Percentiles rank a stretch among this genome's conserved stretches.
phyloP scores from a whole-genome alignment of 1,140 invertebrate genomes.

The Drosophila orena region DNA sequence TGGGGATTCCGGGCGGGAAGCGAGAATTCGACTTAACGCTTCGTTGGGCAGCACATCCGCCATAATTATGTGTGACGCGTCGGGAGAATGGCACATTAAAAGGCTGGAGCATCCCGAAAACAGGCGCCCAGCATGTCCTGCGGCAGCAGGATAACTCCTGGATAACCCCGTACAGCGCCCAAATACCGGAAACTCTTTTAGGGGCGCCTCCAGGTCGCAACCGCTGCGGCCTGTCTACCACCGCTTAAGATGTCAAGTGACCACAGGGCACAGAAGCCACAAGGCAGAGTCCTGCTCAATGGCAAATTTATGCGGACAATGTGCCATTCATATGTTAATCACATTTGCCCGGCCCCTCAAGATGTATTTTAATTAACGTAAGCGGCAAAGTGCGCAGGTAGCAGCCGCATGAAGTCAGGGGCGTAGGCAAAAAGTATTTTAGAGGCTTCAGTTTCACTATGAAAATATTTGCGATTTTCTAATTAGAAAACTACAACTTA shows the following conservation, averaged over 20 bases:
- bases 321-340: constrained; percentile 82
- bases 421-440: background rate
- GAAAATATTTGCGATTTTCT: background rate
- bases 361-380: constrained; percentile 74
- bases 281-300: constrained; percentile 46
- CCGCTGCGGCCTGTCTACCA: constrained; percentile 3
- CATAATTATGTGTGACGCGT: constrained; percentile 83
- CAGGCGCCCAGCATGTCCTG: constrained; percentile 7
- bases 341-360: constrained; percentile 38
- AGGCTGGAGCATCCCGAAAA: constrained; percentile 41
- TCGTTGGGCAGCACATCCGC: constrained; percentile 79
- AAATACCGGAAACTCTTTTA: constrained; percentile 65
- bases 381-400: constrained; percentile 72
- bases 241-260: constrained; percentile 81
- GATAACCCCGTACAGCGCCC: constrained; percentile 37
- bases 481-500: background rate
- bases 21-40: constrained; percentile 80
- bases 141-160: constrained; percentile 36
- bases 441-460: background rate
- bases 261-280: constrained; percentile 44
- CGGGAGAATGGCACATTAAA: constrained; percentile 70
- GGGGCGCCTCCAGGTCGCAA: constrained; percentile 70
- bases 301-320: constrained; percentile 80
- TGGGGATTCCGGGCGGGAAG: constrained; percentile 18
- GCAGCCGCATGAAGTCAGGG: background rate